Conservation (phyloP, 1,140 invertebrate species). For the Zaprionus ghesquierei region DNA sequence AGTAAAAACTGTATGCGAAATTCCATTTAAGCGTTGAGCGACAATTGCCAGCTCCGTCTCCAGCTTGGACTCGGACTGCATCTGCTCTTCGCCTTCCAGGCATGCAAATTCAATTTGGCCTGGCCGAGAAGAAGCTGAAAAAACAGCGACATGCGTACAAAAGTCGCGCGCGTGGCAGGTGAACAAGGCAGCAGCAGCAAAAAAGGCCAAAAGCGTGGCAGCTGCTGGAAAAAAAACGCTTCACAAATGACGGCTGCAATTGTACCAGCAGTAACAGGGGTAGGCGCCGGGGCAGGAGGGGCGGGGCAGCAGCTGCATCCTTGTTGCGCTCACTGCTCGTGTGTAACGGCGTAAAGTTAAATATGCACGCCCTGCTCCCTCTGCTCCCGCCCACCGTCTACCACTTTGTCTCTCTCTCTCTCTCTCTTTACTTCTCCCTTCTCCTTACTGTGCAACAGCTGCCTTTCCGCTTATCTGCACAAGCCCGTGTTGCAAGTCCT, state of each 20-base stretch:
- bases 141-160: conserved; percentile 64
- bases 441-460: conserved; percentile 51
- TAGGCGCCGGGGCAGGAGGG: neutral
- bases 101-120: conserved; percentile 75
- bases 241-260: conserved; percentile 65
- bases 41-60: conserved; percentile 56
- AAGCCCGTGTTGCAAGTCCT: conserved; percentile 49
- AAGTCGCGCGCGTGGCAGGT: conserved; percentile 71
- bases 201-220: conserved; percentile 1
- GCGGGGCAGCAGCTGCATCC: conserved; percentile 12
- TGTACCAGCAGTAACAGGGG: conserved; percentile 38
- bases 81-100: conserved; percentile 61
- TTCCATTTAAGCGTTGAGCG: conserved; percentile 48
- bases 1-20: conserved; percentile 13
- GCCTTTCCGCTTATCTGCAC: conserved; percentile 56
- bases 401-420: neutral
- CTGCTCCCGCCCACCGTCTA: neutral
- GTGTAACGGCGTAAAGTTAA: conserved; percentile 41
- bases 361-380: conserved; percentile 41
- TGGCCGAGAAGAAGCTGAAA: conserved; percentile 24
- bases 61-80: conserved; percentile 5
- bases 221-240: neutral
- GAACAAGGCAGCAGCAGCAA: conserved; percentile 24
- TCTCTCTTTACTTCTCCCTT: too few relatives aligned
- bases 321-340: conserved; percentile 17